Conservation (phyloP, 2,797 vertebrate species). For the Oreochromis grahami region DNA sequence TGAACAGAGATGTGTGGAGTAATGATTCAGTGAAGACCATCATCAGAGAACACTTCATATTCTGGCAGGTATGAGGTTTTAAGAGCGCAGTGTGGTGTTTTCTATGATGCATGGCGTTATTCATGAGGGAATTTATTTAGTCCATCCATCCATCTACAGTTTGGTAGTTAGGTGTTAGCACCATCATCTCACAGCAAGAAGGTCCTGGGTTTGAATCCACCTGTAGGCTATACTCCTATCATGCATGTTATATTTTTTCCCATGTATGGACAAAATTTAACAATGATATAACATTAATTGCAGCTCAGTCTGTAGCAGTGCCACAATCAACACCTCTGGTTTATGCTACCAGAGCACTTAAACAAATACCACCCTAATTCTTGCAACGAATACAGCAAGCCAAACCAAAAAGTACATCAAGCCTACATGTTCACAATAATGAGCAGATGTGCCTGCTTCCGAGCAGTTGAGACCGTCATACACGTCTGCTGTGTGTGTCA, state of each 20-base stretch:
- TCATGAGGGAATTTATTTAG: not conserved
- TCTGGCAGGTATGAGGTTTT: constrained; percentile 89
- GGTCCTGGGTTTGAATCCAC: not conserved
- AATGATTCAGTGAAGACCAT: constrained; percentile 97
- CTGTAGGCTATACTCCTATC: not conserved
- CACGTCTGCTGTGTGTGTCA: not conserved
- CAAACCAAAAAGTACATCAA: not conserved
- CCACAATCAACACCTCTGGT: not conserved
- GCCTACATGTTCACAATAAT: not conserved
- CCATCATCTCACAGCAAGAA: not conserved
- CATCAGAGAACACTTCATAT: constrained; percentile 97
- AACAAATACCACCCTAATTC: not conserved
- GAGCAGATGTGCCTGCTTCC: not conserved
- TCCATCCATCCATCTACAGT: not conserved
- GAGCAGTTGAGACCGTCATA: not conserved
- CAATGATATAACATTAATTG: not conserved
- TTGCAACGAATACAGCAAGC: not conserved
- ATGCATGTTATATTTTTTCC: not conserved
- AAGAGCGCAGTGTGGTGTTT: not conserved
- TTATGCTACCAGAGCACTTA: not conserved
- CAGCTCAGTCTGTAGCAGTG: not conserved
- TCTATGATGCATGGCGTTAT: not conserved
- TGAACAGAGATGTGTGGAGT: constrained; percentile 98
- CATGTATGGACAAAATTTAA: not conserved
- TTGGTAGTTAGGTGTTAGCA: not conserved